Evolutionary conservation across 2,113 vertebrate species (phyloP).

Genomic region (Harpagus bidentatus): DNA sequence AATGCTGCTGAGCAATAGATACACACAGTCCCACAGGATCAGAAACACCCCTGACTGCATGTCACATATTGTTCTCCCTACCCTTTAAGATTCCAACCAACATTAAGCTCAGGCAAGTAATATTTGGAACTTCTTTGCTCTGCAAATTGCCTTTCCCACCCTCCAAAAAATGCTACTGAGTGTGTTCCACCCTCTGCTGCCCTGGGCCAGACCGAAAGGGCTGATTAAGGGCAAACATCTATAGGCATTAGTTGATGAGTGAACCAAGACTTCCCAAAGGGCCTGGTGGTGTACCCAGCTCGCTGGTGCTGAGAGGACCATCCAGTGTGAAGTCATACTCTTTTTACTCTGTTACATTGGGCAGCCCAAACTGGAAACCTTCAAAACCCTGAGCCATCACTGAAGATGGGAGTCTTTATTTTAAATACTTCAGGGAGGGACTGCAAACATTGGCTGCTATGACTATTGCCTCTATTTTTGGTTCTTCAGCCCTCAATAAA

Average conservation of each 20-base stretch:
- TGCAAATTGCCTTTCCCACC: not conserved
- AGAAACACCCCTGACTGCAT: not conserved
- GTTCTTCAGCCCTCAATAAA: not conserved
- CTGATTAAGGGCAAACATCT: not conserved
- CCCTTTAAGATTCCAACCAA: not conserved
- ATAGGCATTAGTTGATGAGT: not conserved
- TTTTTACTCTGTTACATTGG: not conserved
- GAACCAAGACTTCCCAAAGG: not conserved
- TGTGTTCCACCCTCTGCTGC: not conserved
- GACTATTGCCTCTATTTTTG: not conserved
- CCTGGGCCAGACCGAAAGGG: not conserved
- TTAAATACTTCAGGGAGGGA: not conserved
- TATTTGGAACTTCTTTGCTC: not conserved
- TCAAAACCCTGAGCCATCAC: not conserved
- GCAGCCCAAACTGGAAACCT: not conserved
- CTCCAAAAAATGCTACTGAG: not conserved
- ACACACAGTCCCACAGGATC: not conserved
- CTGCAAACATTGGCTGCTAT: not conserved
- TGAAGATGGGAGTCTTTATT: conserved; percentile 10
- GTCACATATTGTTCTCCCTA: not conserved
- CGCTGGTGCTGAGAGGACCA: not conserved
- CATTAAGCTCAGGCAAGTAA: not conserved
- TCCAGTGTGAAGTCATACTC: not conserved
- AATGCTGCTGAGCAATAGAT: not conserved
- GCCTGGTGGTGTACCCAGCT: not conserved